Evolutionary conservation across 2,797 vertebrate genomes (phyloP).

Genomic region (Manis pentadactyla): DNA sequence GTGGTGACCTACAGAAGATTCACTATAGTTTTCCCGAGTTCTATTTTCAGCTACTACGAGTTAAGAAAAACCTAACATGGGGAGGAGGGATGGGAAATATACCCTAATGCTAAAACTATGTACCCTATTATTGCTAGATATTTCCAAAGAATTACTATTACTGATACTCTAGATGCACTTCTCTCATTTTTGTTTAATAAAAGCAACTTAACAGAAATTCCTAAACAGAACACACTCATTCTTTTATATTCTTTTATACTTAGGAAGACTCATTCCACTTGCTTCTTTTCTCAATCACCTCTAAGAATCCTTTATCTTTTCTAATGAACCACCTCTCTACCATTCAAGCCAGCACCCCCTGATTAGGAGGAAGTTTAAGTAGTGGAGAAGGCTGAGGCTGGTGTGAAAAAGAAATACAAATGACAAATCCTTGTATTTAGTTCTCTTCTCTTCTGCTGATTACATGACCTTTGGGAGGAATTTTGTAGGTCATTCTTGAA

Average conservation of each 20-base stretch:
- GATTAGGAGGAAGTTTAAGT: not conserved
- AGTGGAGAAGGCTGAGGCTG: not conserved
- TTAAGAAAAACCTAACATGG: constrained; percentile 1
- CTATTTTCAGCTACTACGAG: constrained; percentile 14
- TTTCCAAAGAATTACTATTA: constrained; percentile 17
- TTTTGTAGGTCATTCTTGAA: not conserved
- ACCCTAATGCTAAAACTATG: not conserved
- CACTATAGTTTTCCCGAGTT: not conserved
- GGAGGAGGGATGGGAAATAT: not conserved
- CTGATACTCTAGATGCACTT: not conserved
- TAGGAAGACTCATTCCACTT: not conserved
- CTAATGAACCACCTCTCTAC: not conserved
- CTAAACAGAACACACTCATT: not conserved
- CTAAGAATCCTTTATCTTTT: not conserved
- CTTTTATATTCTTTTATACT: not conserved
- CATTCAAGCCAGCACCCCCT: not conserved
- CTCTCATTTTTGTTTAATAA: constrained; percentile 21
- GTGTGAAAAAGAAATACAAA: not conserved
- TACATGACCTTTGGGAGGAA: not conserved
- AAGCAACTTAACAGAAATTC: constrained; percentile 13
- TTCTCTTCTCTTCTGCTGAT: not conserved
- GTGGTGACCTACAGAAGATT: not conserved
- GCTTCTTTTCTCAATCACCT: not conserved
- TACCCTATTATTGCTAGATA: not conserved
- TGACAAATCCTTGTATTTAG: not conserved